Percentiles rank a stretch among this genome's conserved stretches.
Conservation (phyloP, 1,140 invertebrate species). For the Probaryconus sp. region DNA sequence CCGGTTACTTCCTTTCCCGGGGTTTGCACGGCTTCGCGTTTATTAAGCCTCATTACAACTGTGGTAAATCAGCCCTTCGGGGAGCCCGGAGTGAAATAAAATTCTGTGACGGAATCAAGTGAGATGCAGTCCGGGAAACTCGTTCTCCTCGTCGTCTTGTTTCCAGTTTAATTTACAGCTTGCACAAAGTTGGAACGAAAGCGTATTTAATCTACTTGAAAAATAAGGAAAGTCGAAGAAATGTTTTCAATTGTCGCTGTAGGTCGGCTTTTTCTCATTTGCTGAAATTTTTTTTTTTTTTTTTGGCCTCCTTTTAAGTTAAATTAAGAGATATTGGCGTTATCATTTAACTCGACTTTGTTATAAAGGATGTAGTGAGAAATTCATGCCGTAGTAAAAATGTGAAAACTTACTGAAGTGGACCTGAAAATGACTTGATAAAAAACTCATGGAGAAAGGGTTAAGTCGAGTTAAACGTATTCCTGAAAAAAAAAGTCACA, state of each 20-base stretch:
- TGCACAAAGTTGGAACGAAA: slow-evolving; percentile 14
- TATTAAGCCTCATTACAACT: slow-evolving; percentile 36
- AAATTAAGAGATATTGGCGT: too few relatives aligned
- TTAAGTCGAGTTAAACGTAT: too few relatives aligned
- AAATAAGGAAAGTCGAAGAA: slow-evolving; percentile 2
- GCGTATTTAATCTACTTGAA: slow-evolving; percentile 14
- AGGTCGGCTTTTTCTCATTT: too few relatives aligned
- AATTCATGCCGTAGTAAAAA: too few relatives aligned
- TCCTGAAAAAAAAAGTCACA: too few relatives aligned
- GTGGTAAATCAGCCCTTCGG: slow-evolving; percentile 32
- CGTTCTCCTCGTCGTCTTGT: slow-evolving; percentile 7
- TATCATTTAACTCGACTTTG: too few relatives aligned
- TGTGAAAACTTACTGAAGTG: too few relatives aligned
- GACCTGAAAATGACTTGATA: too few relatives aligned
- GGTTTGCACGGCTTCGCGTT: slow-evolving; percentile 8
- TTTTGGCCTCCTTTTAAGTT: too few relatives aligned
- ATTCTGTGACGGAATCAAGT: slow-evolving; percentile 15
- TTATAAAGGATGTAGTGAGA: too few relatives aligned
- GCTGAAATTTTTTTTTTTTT: too few relatives aligned
- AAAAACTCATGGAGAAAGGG: too few relatives aligned
- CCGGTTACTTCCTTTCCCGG: neutral
- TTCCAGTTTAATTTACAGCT: slow-evolving; percentile 38
- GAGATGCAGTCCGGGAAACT: slow-evolving; percentile 15
- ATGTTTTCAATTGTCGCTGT: slow-evolving; percentile 2
- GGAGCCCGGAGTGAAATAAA: slow-evolving; percentile 37